Conservation (phyloP, 2,888 invertebrate species). For the Ectemnius cavifrons region DNA sequence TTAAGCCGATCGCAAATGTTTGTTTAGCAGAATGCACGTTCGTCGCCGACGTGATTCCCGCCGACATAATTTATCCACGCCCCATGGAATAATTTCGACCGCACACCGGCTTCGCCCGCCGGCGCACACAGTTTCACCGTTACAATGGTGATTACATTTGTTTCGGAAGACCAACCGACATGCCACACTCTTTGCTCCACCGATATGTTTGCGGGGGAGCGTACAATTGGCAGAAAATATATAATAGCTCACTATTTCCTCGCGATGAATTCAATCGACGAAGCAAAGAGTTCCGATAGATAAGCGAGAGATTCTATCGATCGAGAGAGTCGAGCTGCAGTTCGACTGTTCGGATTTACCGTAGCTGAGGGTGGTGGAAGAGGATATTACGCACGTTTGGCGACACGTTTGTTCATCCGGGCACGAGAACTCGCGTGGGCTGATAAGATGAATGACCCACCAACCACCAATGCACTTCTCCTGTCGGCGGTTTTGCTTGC, state of each 20-base stretch:
- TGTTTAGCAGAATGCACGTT: slow-evolving; percentile 31
- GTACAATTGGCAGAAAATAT: background rate
- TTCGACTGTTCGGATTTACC: too few species aligned
- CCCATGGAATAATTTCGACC: slow-evolving; percentile 60
- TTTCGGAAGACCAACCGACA: slow-evolving; percentile 16
- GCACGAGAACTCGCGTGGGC: slow-evolving; percentile 24
- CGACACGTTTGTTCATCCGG: slow-evolving; percentile 42
- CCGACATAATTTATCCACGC: slow-evolving; percentile 61
- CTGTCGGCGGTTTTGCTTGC: slow-evolving; percentile 24
- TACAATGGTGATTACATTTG: background rate
- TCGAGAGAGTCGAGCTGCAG: too few species aligned
- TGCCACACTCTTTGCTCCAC: background rate
- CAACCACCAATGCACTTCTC: slow-evolving; percentile 23
- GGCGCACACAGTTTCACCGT: background rate
- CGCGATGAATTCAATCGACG: background rate
- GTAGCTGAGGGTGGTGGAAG: background rate
- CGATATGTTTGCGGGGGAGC: background rate
- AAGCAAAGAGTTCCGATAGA: background rate
- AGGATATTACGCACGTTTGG: slow-evolving; percentile 35
- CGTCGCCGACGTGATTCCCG: slow-evolving; percentile 43
- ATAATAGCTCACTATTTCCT: background rate
- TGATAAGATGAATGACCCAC: slow-evolving; percentile 40
- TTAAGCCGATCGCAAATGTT: slow-evolving; percentile 56
- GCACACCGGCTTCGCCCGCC: slow-evolving; percentile 17
- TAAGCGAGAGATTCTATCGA: background rate